Percentiles rank a stretch among this genome's conserved stretches.
Evolutionary conservation across 53 echinoderm and acorn worm species (phyloP).

Genomic region (Paelopatides confundens): DNA sequence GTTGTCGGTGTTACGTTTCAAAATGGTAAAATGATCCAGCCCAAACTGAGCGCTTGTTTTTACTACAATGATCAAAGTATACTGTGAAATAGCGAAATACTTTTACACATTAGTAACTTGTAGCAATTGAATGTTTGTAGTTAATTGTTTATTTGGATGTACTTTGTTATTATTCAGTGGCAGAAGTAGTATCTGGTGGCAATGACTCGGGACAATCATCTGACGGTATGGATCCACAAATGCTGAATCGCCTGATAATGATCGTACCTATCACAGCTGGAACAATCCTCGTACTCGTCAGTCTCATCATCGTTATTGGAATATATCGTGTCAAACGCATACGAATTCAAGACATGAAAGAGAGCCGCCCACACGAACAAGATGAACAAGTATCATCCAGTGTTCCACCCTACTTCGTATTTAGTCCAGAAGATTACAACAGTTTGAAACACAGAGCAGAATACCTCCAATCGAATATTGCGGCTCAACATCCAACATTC

Average conservation of each 20-base stretch:
- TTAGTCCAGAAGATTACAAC: not conserved
- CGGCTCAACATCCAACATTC: not conserved
- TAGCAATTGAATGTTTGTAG: too few species aligned
- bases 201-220: not conserved
- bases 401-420: not conserved
- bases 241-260: not conserved
- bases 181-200: constrained; percentile 12
- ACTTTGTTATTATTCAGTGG: constrained; percentile 6
- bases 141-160: too few species aligned
- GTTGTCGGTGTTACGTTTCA: too few species aligned
- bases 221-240: not conserved
- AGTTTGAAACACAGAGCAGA: not conserved
- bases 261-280: not conserved
- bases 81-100: too few species aligned
- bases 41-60: too few species aligned
- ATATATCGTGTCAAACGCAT: not conserved
- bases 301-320: constrained; percentile 16
- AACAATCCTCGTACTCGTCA: not conserved
- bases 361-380: not conserved
- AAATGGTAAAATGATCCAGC: too few species aligned
- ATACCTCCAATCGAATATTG: not conserved
- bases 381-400: not conserved
- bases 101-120: too few species aligned
- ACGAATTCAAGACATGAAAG: too few species aligned
- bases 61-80: too few species aligned